Percentiles rank a stretch among this genome's conserved stretches.
phyloP scores from a whole-genome alignment of 2,888 invertebrate genomes.

The Noctuana brunneofusca region DNA sequence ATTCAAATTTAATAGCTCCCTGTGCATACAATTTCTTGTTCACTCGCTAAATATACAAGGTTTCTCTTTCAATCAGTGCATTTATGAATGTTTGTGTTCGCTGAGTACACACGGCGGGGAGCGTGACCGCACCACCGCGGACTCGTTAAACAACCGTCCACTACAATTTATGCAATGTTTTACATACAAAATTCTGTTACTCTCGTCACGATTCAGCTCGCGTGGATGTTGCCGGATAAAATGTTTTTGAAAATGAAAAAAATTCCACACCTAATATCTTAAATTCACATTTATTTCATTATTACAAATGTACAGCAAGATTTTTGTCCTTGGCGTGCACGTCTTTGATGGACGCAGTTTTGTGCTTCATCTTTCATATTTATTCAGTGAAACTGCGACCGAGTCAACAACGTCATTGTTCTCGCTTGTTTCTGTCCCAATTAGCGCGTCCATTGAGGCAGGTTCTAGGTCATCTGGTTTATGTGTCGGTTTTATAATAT shows the following conservation, averaged over 20 bases:
- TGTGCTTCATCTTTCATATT: background rate
- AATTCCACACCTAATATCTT: too few relatives aligned
- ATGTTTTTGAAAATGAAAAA: too few relatives aligned
- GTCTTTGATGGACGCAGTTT: background rate
- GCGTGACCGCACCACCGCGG: constrained; percentile 47
- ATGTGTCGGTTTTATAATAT: constrained; percentile 16
- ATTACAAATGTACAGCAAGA: background rate
- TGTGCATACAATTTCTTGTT: constrained; percentile 38
- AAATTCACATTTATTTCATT: too few relatives aligned
- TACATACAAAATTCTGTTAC: constrained; percentile 42
- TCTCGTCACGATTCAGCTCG: constrained; percentile 33
- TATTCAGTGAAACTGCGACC: constrained; percentile 26
- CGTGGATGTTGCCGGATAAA: background rate
- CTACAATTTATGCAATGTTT: constrained; percentile 44
- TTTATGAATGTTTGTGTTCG: constrained; percentile 49
- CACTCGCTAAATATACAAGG: constrained; percentile 44
- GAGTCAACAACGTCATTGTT: constrained; percentile 35
- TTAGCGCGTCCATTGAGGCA: constrained; percentile 38
- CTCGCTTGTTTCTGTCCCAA: constrained; percentile 37
- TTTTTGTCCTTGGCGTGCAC: background rate
- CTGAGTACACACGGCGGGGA: constrained; percentile 42
- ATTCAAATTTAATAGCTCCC: constrained; percentile 12
- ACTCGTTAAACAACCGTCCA: constrained; percentile 35
- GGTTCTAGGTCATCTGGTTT: constrained; percentile 39
- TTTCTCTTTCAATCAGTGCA: constrained; percentile 57